phyloP scores from a whole-genome alignment of 1,140 invertebrate species.

The Drosophila persimilis region DNA sequence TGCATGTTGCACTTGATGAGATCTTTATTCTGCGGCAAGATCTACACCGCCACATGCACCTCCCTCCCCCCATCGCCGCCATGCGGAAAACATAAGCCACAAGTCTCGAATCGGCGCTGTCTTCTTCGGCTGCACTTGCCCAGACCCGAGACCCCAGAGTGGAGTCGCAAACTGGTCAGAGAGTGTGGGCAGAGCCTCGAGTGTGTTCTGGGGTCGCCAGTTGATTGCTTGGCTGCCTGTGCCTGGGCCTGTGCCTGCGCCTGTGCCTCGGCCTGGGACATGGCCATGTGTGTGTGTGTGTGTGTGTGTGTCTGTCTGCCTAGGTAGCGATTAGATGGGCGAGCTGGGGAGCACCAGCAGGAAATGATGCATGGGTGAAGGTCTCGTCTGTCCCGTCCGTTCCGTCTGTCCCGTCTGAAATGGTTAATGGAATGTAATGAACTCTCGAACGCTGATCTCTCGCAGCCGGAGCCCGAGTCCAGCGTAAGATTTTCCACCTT shows the following conservation, averaged over 20 bases:
- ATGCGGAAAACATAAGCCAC: slow-evolving; percentile 51
- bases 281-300: not conserved
- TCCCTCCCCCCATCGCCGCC: not conserved
- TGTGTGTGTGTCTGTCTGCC: slow-evolving; percentile 29
- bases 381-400: not conserved
- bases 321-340: slow-evolving; percentile 59
- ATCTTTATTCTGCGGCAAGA: slow-evolving; percentile 64
- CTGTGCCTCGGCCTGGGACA: slow-evolving; percentile 21
- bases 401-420: slow-evolving; percentile 20
- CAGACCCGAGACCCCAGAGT: not conserved
- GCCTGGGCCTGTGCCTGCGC: not conserved
- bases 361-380: slow-evolving; percentile 31
- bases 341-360: slow-evolving; percentile 18
- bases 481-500: too few relatives aligned
- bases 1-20: slow-evolving; percentile 78
- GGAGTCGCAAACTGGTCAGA: slow-evolving; percentile 8
- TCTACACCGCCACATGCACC: slow-evolving; percentile 2
- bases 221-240: slow-evolving; percentile 46
- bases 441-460: slow-evolving; percentile 27
- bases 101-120: slow-evolving; percentile 31
- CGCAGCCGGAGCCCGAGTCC: not conserved
- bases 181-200: slow-evolving; percentile 45
- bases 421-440: slow-evolving; percentile 45
- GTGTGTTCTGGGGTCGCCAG: slow-evolving; percentile 29
- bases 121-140: slow-evolving; percentile 26